These are phyloP conservation scores for Lophochroa leadbeateri DNA, from an alignment of 2,113 vertebrate species.

Conservation along the genomic window DNA sequence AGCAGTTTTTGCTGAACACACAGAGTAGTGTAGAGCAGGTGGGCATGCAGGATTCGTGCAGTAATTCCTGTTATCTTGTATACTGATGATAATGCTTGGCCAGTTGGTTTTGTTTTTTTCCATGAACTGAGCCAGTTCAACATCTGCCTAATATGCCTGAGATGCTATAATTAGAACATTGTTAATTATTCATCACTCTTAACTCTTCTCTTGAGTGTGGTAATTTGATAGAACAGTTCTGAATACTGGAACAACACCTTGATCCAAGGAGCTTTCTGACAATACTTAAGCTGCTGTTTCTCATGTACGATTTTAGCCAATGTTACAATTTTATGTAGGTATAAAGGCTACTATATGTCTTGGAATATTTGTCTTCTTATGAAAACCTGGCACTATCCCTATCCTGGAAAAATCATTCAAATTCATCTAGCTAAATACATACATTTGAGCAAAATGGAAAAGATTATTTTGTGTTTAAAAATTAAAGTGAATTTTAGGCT, in stretches of 20 bases:
- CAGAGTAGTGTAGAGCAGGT: not conserved
- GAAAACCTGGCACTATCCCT: not conserved
- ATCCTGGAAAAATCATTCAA: not conserved
- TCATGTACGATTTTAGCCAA: not conserved
- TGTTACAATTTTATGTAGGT: not conserved
- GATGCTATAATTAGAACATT: conserved; percentile 22
- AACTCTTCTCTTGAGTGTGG: not conserved
- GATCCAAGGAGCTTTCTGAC: not conserved
- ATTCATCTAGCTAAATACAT: not conserved
- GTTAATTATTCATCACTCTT: conserved; percentile 58
- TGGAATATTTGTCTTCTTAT: not conserved
- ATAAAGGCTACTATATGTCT: not conserved
- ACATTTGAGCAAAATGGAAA: not conserved
- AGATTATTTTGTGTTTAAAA: not conserved
- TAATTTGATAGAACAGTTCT: not conserved
- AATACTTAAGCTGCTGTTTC: not conserved
- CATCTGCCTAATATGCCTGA: not conserved
- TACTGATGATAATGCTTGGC: not conserved
- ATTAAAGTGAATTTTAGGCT: not conserved
- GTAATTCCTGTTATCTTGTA: not conserved
- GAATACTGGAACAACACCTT: not conserved
- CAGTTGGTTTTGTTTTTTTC: not conserved
- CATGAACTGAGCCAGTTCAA: not conserved
- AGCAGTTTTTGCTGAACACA: not conserved
- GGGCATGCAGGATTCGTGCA: not conserved